These are phyloP conservation scores for Amblyornis subalaris DNA, from an alignment of 2,113 vertebrate genomes.

Conservation along the genomic window DNA sequence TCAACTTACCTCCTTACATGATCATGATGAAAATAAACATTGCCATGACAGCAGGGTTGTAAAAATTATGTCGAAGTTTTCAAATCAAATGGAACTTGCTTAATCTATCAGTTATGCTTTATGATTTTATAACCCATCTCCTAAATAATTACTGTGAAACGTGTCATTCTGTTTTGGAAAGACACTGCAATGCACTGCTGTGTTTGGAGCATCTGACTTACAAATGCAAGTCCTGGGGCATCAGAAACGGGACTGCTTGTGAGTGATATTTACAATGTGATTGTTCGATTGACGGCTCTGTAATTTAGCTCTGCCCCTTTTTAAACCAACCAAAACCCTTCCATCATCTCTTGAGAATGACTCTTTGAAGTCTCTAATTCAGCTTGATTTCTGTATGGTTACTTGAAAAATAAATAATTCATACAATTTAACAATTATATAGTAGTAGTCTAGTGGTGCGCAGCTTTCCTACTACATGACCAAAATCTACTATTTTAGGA, in stretches of 20 bases:
- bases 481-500: background rate
- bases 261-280: background rate
- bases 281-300: background rate
- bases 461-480: background rate
- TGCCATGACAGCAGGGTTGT: background rate
- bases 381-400: background rate
- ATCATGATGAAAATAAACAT: background rate
- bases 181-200: background rate
- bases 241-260: background rate
- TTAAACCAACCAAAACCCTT: background rate
- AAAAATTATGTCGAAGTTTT: background rate
- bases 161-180: background rate
- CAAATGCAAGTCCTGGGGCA: background rate
- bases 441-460: too few species aligned
- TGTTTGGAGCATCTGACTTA: background rate
- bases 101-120: background rate
- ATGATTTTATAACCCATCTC: background rate
- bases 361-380: background rate
- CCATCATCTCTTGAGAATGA: background rate
- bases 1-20: background rate
- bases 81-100: background rate
- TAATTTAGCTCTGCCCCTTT: background rate
- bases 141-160: background rate
- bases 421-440: background rate
- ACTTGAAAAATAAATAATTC: background rate